These are phyloP conservation scores for Cavia porcellus DNA, from an alignment of 2,113 vertebrate species.

Conservation along the genomic window DNA sequence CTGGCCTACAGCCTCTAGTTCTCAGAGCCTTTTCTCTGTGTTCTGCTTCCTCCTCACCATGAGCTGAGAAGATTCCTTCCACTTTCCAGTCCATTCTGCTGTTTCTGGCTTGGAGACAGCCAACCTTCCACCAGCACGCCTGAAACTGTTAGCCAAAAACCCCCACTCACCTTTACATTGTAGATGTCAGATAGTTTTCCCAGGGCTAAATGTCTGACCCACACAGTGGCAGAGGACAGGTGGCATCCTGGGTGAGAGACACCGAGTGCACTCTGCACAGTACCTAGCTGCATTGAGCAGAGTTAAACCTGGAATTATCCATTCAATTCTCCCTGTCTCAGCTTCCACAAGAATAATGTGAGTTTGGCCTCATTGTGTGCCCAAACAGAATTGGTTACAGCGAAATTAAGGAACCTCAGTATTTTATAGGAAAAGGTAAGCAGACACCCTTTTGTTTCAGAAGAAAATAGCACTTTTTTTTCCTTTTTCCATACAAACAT, in stretches of 20 bases:
- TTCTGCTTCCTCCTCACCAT: not conserved
- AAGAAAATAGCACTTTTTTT: not conserved
- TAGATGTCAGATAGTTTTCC: not conserved
- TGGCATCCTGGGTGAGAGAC: not conserved
- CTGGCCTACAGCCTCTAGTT: not conserved
- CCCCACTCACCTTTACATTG: not conserved
- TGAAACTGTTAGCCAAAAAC: not conserved
- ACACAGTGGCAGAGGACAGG: not conserved
- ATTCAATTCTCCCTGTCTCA: not conserved
- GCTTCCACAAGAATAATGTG: fast-evolving
- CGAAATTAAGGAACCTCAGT: not conserved
- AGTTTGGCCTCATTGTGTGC: too few relatives aligned
- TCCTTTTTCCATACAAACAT: not conserved
- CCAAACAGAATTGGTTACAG: not conserved
- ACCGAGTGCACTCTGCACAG: not conserved
- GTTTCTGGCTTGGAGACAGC: not conserved
- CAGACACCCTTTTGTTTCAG: not conserved
- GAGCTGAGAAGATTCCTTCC: not conserved
- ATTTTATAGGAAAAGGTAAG: not conserved
- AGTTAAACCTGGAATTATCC: not conserved
- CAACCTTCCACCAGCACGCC: not conserved
- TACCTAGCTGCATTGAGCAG: fast-evolving
- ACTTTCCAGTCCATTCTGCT: not conserved
- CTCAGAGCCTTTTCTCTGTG: not conserved
- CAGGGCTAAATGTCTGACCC: not conserved